phyloP scores from a whole-genome alignment of 2,797 vertebrate species.

The Parauchenoglanis punctatus region DNA sequence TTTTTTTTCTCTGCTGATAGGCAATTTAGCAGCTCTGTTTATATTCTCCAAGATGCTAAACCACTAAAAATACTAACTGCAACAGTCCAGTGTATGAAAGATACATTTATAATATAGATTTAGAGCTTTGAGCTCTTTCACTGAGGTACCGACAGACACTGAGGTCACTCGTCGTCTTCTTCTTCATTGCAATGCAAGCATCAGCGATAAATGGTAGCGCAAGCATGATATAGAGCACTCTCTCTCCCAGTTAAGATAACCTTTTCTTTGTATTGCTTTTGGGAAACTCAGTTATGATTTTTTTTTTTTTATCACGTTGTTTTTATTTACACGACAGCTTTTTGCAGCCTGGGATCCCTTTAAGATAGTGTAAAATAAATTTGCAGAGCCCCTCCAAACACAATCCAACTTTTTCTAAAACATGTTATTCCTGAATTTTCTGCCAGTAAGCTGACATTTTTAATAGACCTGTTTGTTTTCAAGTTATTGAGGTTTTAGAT shows the following conservation, averaged over 20 bases:
- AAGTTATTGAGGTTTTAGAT: neutral
- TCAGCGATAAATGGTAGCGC: neutral
- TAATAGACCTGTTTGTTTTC: too few relatives aligned
- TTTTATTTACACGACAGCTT: too few relatives aligned
- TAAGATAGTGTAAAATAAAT: too few relatives aligned
- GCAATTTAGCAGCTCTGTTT: neutral
- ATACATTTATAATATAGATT: neutral
- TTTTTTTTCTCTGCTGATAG: neutral
- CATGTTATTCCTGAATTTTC: too few relatives aligned
- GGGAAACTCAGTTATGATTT: too few relatives aligned
- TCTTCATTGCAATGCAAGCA: neutral
- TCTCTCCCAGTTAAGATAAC: too few relatives aligned
- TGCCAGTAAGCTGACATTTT: too few relatives aligned
- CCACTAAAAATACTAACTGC: neutral
- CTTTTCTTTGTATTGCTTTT: too few relatives aligned
- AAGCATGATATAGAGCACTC: neutral
- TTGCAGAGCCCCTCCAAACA: neutral
- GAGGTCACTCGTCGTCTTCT: neutral
- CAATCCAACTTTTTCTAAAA: too few relatives aligned
- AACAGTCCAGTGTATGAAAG: neutral
- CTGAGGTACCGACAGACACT: neutral
- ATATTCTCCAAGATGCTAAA: neutral
- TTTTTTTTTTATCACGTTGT: too few relatives aligned
- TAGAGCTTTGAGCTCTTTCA: neutral
- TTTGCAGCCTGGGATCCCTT: too few relatives aligned